Evolutionary conservation across 2,888 invertebrate species (phyloP).

Genomic region (Nomada lathburiana): DNA sequence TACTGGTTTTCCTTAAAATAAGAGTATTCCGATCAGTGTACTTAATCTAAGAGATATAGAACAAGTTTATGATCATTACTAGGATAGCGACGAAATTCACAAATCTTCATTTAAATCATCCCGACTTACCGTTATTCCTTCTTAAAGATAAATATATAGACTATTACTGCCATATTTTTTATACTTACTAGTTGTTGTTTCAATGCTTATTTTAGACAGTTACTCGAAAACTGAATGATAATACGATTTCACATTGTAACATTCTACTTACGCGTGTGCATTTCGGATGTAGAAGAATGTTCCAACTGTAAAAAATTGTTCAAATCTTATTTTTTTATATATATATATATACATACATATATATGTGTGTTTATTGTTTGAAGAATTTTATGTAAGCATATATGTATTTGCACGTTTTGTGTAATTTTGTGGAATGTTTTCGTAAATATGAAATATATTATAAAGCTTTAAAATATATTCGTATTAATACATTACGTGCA

Average conservation of each 20-base stretch:
- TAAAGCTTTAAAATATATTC: conserved; percentile 36
- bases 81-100: conserved; percentile 29
- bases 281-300: conserved; percentile 16
- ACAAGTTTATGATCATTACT: conserved; percentile 22
- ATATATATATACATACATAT: conserved; percentile 14
- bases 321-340: conserved; percentile 55
- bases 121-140: conserved; percentile 39
- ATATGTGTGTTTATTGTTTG: conserved; percentile 45
- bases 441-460: conserved; percentile 33
- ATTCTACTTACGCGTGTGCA: background rate
- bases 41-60: conserved; percentile 36
- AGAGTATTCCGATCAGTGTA: conserved; percentile 48
- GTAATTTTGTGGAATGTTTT: conserved; percentile 48
- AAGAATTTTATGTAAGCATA: conserved; percentile 37
- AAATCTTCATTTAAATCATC: conserved; percentile 37
- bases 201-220: conserved; percentile 29
- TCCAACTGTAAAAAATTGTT: conserved; percentile 36
- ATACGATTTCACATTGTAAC: conserved; percentile 7
- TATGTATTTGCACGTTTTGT: conserved; percentile 33
- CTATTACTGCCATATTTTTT: conserved; percentile 74
- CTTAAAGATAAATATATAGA: conserved; percentile 38
- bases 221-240: conserved; percentile 10
- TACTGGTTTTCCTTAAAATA: conserved; percentile 48
- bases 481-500: conserved; percentile 25
- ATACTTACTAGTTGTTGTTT: conserved; percentile 46